Conservation (phyloP, 2,113 vertebrate genomes). For the Corythornis vintsioides region DNA sequence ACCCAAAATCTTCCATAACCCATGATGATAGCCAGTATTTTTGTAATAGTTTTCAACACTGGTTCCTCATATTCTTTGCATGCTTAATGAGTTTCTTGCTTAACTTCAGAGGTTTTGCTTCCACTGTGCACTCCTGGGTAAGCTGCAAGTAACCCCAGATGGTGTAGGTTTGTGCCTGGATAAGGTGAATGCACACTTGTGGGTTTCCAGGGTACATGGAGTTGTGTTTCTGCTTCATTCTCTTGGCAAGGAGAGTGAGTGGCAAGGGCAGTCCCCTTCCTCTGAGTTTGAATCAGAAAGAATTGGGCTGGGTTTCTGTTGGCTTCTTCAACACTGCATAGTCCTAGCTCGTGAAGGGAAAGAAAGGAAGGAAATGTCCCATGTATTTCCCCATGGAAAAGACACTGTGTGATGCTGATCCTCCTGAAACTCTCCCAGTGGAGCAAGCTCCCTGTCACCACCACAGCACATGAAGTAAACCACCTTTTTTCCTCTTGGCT, state of each 20-base stretch:
- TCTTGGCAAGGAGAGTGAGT: not conserved
- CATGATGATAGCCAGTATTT: not conserved
- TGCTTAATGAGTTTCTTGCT: not conserved
- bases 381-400: not conserved
- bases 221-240: accelerated
- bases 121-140: not conserved
- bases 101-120: not conserved
- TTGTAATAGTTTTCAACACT: not conserved
- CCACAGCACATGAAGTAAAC: not conserved
- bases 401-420: not conserved
- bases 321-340: not conserved
- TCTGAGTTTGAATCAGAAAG: not conserved
- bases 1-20: not conserved
- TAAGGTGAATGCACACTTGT: not conserved
- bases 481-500: not conserved
- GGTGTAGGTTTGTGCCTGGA: not conserved
- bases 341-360: not conserved
- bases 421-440: not conserved
- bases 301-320: not conserved
- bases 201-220: not conserved
- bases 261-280: not conserved
- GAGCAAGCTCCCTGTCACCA: not conserved
- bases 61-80: not conserved
- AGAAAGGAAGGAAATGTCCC: not conserved
- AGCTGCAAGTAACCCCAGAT: not conserved